phyloP scores from a whole-genome alignment of 2,888 invertebrate genomes.

The Cataglyphis livida region DNA sequence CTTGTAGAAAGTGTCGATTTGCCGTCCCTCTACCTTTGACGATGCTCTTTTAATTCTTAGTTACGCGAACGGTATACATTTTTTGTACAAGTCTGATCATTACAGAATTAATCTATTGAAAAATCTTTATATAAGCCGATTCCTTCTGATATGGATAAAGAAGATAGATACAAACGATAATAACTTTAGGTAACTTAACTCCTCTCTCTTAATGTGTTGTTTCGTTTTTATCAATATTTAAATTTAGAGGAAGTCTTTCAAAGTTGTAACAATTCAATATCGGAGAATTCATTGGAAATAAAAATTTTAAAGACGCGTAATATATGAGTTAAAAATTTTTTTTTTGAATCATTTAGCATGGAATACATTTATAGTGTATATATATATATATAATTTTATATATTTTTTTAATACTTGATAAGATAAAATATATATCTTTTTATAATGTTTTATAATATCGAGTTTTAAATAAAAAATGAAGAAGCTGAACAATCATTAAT shows the following conservation, averaged over 20 bases:
- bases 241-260: not conserved
- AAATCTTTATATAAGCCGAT: not conserved
- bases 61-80: not conserved
- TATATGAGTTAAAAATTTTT: not conserved
- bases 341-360: not conserved
- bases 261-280: slow-evolving; percentile 1
- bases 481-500: not conserved
- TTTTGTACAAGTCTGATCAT: not conserved
- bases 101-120: slow-evolving; percentile 4
- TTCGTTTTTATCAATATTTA: not conserved
- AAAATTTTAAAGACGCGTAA: not conserved
- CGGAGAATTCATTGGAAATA: not conserved
- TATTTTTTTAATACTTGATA: not conserved
- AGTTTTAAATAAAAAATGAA: not conserved
- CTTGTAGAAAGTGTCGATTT: slow-evolving; percentile 31
- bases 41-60: slow-evolving; percentile 24
- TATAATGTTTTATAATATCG: not conserved
- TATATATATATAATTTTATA: not conserved
- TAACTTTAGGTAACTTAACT: not conserved
- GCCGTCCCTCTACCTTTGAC: not conserved
- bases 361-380: not conserved
- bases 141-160: not conserved
- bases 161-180: not conserved
- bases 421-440: not conserved
- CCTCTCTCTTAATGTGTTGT: not conserved